Conservation (phyloP, 2,797 vertebrate genomes). For the Coreius guichenoti region DNA sequence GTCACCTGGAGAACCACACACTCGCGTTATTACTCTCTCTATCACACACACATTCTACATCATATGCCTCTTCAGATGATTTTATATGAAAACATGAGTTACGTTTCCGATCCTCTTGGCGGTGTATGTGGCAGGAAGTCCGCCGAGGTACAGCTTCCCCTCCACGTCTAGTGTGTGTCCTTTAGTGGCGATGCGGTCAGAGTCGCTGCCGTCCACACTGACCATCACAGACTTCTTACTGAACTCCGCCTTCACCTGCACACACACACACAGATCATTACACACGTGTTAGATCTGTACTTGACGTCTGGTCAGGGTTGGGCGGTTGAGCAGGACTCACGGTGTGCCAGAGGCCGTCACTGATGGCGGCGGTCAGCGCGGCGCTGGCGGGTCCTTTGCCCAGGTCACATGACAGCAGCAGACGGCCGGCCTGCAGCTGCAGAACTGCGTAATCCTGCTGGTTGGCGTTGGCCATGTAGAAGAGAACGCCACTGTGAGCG, state of each 20-base stretch:
- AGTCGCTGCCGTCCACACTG: slow-evolving; percentile 77
- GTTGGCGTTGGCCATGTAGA: slow-evolving; percentile 86
- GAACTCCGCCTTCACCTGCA: slow-evolving; percentile 86
- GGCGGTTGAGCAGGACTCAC: slow-evolving; percentile 72
- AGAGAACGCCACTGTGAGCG: slow-evolving; percentile 83
- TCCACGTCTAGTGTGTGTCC: slow-evolving; percentile 90
- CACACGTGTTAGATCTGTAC: background rate
- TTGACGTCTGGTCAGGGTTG: background rate
- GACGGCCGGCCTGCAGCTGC: slow-evolving; percentile 79
- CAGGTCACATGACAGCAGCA: slow-evolving; percentile 87
- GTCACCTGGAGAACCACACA: slow-evolving; percentile 79
- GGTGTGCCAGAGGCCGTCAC: slow-evolving; percentile 89
- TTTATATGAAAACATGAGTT: slow-evolving; percentile 55
- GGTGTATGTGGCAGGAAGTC: slow-evolving; percentile 79
- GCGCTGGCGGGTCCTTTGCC: slow-evolving; percentile 85
- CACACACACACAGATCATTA: slow-evolving; percentile 6
- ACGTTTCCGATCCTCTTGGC: slow-evolving; percentile 87
- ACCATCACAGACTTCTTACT: slow-evolving; percentile 80
- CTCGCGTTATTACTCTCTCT: no score
- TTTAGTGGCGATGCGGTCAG: slow-evolving; percentile 65
- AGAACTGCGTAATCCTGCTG: slow-evolving; percentile 87
- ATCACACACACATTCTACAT: no score
- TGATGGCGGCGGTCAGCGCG: slow-evolving; percentile 76
- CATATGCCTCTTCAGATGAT: no score
- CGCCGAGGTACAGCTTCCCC: slow-evolving; percentile 86